phyloP scores from a whole-genome alignment of 2,888 invertebrate species.

The Lissonota sp. region DNA sequence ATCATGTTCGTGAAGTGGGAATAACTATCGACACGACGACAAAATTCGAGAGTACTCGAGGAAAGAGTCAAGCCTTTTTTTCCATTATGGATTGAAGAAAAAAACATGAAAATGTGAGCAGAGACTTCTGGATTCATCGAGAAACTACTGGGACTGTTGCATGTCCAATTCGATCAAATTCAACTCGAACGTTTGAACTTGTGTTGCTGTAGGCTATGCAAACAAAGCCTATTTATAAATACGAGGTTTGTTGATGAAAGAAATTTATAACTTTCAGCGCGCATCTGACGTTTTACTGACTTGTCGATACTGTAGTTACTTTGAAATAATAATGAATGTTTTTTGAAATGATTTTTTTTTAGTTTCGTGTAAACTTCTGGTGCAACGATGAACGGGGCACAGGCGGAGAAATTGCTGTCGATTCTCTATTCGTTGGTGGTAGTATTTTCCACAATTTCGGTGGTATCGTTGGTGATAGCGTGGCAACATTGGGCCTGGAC shows the following conservation, averaged over 20 bases:
- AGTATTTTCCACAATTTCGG: constrained; percentile 73
- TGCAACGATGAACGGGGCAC: constrained; percentile 71
- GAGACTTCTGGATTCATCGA: constrained; percentile 1
- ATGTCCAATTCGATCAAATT: neutral
- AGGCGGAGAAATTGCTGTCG: constrained; percentile 74
- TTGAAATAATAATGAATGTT: no score
- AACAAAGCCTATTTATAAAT: constrained; percentile 66
- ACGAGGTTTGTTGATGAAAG: constrained; percentile 53
- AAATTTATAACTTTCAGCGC: constrained; percentile 54
- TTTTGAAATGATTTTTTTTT: no score
- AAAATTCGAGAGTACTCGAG: neutral
- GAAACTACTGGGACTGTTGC: neutral
- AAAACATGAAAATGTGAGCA: neutral
- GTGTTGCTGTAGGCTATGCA: constrained; percentile 34
- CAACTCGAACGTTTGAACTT: constrained; percentile 11
- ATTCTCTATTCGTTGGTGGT: constrained; percentile 72
- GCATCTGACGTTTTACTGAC: constrained; percentile 37
- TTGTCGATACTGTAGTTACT: no score
- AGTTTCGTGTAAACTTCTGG: no score
- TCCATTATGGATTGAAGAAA: neutral
- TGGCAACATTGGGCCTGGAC: constrained; percentile 83
- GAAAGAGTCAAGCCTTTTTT: neutral
- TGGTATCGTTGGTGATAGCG: constrained; percentile 73
- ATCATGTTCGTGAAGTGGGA: constrained; percentile 2
- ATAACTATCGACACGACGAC: neutral